These are phyloP conservation scores for Listronotus bonariensis DNA, from an alignment of 1,140 invertebrate species.

Conservation along the genomic window DNA sequence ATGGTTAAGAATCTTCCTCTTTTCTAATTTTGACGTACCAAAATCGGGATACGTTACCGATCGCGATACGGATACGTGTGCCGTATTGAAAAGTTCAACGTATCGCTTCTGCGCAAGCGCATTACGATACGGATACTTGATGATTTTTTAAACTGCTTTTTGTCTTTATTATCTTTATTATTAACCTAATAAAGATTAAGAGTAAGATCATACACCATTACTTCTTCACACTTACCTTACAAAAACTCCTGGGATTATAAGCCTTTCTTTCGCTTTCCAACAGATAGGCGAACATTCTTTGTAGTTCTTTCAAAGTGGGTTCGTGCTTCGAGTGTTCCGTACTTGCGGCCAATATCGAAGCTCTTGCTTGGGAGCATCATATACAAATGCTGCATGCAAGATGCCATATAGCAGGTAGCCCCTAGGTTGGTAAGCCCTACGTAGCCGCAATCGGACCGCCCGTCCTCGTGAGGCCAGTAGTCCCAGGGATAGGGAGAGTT, in stretches of 20 bases:
- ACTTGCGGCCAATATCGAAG: constrained; percentile 76
- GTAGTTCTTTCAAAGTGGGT: constrained; percentile 81
- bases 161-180: too few relatives aligned
- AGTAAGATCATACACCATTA: too few relatives aligned
- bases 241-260: constrained; percentile 93
- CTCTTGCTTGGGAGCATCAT: constrained; percentile 93
- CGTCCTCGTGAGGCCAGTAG: constrained; percentile 96
- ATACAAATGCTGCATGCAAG: constrained; percentile 94
- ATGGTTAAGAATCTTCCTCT: too few relatives aligned
- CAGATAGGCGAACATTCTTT: constrained; percentile 95
- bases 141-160: too few relatives aligned
- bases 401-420: constrained; percentile 96
- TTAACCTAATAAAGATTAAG: too few relatives aligned
- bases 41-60: too few relatives aligned
- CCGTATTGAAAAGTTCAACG: too few relatives aligned
- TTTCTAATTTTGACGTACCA: too few relatives aligned
- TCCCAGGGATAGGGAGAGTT: constrained; percentile 92
- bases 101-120: too few relatives aligned
- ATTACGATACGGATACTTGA: too few relatives aligned
- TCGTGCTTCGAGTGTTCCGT: constrained; percentile 71
- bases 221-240: constrained; percentile 65
- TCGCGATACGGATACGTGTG: too few relatives aligned
- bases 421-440: constrained; percentile 93
- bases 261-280: constrained; percentile 93
- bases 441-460: constrained; percentile 90